phyloP scores from a whole-genome alignment of 2,888 invertebrate species.

The Drosophila monieri region DNA sequence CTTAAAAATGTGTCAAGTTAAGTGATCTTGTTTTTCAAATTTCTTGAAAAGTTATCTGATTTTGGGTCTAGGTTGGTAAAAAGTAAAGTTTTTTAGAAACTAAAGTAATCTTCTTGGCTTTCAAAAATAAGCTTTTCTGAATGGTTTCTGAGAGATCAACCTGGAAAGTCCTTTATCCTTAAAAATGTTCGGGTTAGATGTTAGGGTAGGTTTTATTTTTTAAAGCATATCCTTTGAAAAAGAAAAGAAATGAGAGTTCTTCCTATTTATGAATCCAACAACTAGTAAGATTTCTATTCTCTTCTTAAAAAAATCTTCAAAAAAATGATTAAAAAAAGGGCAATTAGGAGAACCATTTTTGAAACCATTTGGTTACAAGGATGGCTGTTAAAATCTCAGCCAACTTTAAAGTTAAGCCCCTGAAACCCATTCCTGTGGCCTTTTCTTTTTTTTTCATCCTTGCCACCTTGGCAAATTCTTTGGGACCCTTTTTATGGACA shows the following conservation, averaged over 20 bases:
- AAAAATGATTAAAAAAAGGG: background rate
- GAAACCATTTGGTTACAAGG: background rate
- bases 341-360: background rate
- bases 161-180: no score
- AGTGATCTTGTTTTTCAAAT: background rate
- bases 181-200: no score
- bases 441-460: background rate
- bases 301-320: background rate
- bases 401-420: constrained; percentile 7
- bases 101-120: no score
- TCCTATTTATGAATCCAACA: no score
- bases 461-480: constrained; percentile 6
- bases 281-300: no score
- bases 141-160: no score
- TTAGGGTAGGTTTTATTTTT: no score
- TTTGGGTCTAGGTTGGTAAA: no score
- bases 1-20: background rate
- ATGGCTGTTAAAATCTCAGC: background rate
- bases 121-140: no score
- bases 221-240: no score
- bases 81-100: no score
- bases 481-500: constrained; percentile 1
- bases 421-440: background rate
- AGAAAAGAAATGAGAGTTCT: no score
- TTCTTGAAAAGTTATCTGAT: background rate